Evolutionary conservation across 1,140 invertebrate genomes (phyloP).

Genomic region (Megalonaias nervosa): DNA sequence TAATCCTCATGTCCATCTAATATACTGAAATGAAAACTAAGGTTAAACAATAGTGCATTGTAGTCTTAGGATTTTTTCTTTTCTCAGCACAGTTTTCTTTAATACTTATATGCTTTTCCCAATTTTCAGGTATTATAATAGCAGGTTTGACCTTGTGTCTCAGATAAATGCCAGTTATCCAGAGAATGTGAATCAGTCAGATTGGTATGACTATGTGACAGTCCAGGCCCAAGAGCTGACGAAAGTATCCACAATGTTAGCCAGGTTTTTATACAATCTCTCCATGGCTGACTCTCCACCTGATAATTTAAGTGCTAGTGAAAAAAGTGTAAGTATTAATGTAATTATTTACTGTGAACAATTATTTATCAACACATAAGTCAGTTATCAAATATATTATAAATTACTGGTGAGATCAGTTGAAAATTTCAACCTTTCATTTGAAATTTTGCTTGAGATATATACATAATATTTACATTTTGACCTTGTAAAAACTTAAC

Average conservation of each 20-base stretch:
- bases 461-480: too few species aligned
- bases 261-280: conserved; percentile 53
- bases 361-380: neutral
- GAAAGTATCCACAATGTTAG: conserved; percentile 53
- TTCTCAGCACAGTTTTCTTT: neutral
- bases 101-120: conserved; percentile 14
- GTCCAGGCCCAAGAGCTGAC: conserved; percentile 48
- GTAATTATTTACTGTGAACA: conserved; percentile 6
- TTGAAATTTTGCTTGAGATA: too few species aligned
- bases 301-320: conserved; percentile 23
- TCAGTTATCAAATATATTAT: too few species aligned
- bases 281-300: conserved; percentile 44
- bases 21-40: too few species aligned
- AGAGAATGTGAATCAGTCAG: conserved; percentile 11
- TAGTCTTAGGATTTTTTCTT: conserved; percentile 1
- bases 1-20: too few species aligned
- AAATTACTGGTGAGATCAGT: too few species aligned
- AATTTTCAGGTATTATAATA: conserved; percentile 80
- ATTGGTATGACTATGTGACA: conserved; percentile 47
- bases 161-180: conserved; percentile 41
- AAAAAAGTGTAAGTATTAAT: conserved; percentile 38
- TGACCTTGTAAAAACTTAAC: too few species aligned
- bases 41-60: too few species aligned
- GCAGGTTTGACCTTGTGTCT: conserved; percentile 79
- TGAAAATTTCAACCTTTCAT: too few species aligned